Evolutionary conservation across 35 echinoderm and acorn worm species (phyloP).

Genomic region (Nesometra sesokonis): DNA sequence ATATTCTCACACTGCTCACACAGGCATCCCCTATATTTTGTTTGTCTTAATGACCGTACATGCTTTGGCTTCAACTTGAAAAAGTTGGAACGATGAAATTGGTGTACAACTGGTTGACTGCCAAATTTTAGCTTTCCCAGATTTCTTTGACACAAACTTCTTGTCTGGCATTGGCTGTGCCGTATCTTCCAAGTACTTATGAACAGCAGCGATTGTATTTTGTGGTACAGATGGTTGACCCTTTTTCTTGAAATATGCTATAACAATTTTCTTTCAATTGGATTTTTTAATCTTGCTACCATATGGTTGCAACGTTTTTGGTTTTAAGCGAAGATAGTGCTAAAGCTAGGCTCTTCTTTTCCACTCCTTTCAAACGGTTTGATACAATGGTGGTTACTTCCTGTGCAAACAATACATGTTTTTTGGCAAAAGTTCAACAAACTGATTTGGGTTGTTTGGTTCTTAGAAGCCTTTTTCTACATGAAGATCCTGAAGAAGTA

Average conservation of each 20-base stretch:
- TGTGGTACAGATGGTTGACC: neutral
- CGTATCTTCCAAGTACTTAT: neutral
- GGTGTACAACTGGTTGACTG: conserved; percentile 6
- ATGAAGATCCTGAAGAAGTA: conserved; percentile 7
- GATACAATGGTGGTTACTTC: neutral
- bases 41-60: conserved; percentile 8
- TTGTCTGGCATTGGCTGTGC: conserved; percentile 5
- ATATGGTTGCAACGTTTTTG: conserved; percentile 2
- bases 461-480: conserved; percentile 3
- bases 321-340: conserved; percentile 1
- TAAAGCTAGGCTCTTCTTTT: neutral
- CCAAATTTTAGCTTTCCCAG: conserved; percentile 2
- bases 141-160: conserved; percentile 22
- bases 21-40: conserved; percentile 13
- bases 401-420: neutral
- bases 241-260: neutral
- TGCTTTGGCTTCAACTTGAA: neutral
- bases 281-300: neutral
- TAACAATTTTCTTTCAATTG: conserved; percentile 7
- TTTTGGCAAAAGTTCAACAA: conserved; percentile 1
- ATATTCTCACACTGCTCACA: conserved; percentile 27
- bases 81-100: conserved; percentile 18
- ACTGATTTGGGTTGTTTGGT: too few species aligned
- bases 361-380: neutral
- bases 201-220: neutral